A percentile compares a stretch with the other conserved stretches of the same genome.
These are phyloP conservation scores for Micromesistius poutassou DNA, from an alignment of 2,797 vertebrate genomes.

Conservation along the genomic window DNA sequence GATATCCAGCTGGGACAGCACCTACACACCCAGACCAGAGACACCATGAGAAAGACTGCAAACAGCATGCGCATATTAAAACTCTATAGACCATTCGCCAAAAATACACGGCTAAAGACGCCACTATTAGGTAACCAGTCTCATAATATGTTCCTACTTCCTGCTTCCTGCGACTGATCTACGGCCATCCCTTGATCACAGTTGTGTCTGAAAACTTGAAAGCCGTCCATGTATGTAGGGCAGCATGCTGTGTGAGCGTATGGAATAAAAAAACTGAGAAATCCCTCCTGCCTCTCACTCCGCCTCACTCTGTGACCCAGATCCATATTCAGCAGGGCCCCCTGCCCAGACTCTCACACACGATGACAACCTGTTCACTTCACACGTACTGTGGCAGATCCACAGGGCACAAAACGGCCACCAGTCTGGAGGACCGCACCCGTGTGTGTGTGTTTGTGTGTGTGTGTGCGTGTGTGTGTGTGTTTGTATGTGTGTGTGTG, in stretches of 20 bases:
- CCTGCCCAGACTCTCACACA: constrained; percentile 54
- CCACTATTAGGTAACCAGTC: background rate
- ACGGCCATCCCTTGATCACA: constrained; percentile 49
- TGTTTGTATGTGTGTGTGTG: constrained; percentile 12
- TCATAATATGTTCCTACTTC: background rate
- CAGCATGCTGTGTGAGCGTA: constrained; percentile 56
- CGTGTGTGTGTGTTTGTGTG: constrained; percentile 8
- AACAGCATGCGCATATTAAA: background rate
- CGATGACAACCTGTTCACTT: constrained; percentile 67
- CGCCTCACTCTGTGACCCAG: constrained; percentile 66
- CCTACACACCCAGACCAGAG: constrained; percentile 66
- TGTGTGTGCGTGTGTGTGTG: constrained; percentile 12
- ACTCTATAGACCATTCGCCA: constrained; percentile 1
- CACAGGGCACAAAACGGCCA: constrained; percentile 39
- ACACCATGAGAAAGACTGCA: constrained; percentile 8
- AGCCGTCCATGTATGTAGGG: constrained; percentile 51
- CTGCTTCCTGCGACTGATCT: constrained; percentile 36
- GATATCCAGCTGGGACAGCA: constrained; percentile 96
- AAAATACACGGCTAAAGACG: background rate
- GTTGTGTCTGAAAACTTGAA: constrained; percentile 54
- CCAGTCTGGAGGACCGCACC: background rate
- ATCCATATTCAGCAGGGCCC: constrained; percentile 68
- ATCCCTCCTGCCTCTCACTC: constrained; percentile 48
- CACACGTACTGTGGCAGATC: constrained; percentile 61
- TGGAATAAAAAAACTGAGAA: constrained; percentile 50